phyloP scores from a whole-genome alignment of 2,113 vertebrate genomes.

The Beaufortia kweichowensis region DNA sequence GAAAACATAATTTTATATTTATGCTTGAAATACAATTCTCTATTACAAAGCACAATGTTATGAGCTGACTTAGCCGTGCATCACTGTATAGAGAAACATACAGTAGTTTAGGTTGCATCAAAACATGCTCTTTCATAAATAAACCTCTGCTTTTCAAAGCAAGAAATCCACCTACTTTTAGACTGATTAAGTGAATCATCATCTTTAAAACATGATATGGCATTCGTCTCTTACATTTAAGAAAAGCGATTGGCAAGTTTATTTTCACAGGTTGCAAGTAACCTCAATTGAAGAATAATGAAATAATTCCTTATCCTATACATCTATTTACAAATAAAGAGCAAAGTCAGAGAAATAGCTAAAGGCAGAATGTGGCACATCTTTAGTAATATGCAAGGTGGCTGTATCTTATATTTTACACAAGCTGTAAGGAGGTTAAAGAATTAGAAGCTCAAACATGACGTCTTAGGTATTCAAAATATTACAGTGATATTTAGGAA shows the following conservation, averaged over 20 bases:
- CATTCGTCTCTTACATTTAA: not conserved
- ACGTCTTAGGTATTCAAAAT: not conserved
- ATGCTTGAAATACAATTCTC: not conserved
- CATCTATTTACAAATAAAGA: constrained; percentile 15
- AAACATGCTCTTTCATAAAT: constrained; percentile 20
- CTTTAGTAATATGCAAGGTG: constrained; percentile 5
- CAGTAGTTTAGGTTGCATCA: constrained; percentile 4
- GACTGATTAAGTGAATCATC: not conserved
- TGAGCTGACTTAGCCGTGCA: not conserved
- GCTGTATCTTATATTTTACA: too few relatives aligned
- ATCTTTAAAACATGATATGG: constrained; percentile 4
- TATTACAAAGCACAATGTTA: not conserved
- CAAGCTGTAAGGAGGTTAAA: constrained; percentile 10
- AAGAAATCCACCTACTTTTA: constrained; percentile 7
- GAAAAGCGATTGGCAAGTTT: constrained; percentile 13
- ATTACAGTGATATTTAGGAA: not conserved
- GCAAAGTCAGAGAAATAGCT: not conserved
- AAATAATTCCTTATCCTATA: not conserved
- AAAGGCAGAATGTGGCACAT: constrained; percentile 22
- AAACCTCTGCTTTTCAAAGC: not conserved
- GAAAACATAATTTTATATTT: constrained; percentile 13
- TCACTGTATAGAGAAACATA: constrained; percentile 4
- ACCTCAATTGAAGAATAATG: constrained; percentile 7
- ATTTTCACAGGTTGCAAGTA: not conserved
- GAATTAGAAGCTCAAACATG: not conserved